phyloP scores from a whole-genome alignment of 2,797 vertebrate species.

The Chelonia mydas region DNA sequence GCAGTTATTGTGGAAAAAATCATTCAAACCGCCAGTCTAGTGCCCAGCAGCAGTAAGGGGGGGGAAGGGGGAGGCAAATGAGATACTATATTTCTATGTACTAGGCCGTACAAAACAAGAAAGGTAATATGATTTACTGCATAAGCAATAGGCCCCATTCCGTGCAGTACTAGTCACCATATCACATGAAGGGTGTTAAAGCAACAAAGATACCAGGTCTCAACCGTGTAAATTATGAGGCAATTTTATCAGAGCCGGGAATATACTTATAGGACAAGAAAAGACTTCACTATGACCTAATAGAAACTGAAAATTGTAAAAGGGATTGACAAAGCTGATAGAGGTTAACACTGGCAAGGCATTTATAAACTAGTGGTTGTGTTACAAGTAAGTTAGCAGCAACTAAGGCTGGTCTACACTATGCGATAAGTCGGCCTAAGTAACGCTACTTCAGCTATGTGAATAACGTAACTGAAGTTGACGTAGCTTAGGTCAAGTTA shows the following conservation, averaged over 20 bases:
- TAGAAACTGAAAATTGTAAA: conserved; percentile 21
- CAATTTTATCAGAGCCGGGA: neutral
- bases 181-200: conserved; percentile 11
- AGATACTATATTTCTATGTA: conserved; percentile 1
- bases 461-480: no score
- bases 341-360: conserved; percentile 22
- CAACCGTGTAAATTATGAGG: neutral
- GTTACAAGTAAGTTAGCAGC: neutral
- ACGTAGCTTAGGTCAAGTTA: no score
- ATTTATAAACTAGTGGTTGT: conserved; percentile 14
- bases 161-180: neutral
- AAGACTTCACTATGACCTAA: neutral
- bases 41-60: neutral
- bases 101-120: neutral
- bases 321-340: neutral
- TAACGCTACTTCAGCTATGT: no score
- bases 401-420: neutral
- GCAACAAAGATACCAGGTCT: neutral
- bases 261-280: neutral
- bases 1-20: conserved; percentile 35
- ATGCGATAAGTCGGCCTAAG: no score
- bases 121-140: neutral
- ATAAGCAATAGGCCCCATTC: neutral
- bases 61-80: neutral
- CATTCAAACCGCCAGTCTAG: conserved; percentile 15